Evolutionary conservation across 2,113 vertebrate species (phyloP), one percentile per base, ranked within the genome.

Genomic region (Tor tambroides): DNA sequence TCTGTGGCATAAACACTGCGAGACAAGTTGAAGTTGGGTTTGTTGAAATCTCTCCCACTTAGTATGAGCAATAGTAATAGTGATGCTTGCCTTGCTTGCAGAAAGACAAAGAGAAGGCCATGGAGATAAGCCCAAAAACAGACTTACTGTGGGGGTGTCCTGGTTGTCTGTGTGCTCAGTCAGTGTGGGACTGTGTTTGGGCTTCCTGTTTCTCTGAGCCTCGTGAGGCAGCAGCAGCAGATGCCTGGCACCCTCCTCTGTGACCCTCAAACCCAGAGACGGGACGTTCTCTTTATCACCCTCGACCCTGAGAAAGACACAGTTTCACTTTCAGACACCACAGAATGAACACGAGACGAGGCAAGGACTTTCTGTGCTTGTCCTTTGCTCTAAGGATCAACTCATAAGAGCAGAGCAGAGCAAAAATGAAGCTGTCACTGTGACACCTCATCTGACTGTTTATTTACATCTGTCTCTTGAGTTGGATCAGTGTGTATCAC

Each of bases 251-350:
- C 89, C 89, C 69, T 96, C 96, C 89, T 95, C 94, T 61, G 86
- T 86, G 77, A 89, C 91, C 79, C 94, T 95, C 61, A 59, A 87
- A 43, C 94, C 90, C 77, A 91, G 94, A 82, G 95, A 96, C 0
- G 95, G 97, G 91, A 97, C 95, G 92, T 98, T 98, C 93, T 98
- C 97, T 92, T 99, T 99, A 93, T 99, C 96, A 93, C 94, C 74
- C 88, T 94, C 92, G 83, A 94, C 94, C 92, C 95, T 95, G 91
- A 87, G 21, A 26, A 88, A 74, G 10, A 78, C 12, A 38, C 41
- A n/a, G 87, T 65, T 89, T 92, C 91, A 86, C 59, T 85, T 75
- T 88, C 87, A 88, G 63, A 35, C 69, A 61, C 26, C 26, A 46
- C 12, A 38, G 30, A 28, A 51, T 30, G 17, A 54, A 41, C 32